A percentile compares a stretch with the other conserved stretches of the same genome.
Evolutionary conservation across 2,797 vertebrate genomes (phyloP).

Genomic region (Hipposideros larvatus): DNA sequence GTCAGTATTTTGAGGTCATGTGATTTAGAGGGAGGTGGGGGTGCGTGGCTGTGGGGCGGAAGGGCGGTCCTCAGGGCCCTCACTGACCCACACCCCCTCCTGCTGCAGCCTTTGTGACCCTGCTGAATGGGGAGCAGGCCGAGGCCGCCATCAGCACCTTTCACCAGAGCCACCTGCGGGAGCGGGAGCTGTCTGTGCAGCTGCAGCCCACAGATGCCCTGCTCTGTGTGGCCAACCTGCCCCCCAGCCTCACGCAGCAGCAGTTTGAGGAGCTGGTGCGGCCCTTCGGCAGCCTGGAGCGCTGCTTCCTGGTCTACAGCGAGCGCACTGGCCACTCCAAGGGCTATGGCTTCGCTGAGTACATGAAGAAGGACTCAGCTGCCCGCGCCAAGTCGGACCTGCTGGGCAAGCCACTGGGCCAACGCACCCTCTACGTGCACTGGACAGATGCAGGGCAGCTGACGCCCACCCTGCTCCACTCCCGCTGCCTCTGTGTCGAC

Average conservation of each 20-base stretch:
- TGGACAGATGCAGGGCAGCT: conserved; percentile 96
- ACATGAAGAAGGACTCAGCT: conserved; percentile 97
- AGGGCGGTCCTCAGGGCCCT: neutral
- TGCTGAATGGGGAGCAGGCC: conserved; percentile 95
- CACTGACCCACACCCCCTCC: neutral
- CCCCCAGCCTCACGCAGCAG: conserved; percentile 93
- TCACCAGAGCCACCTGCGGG: conserved; percentile 92
- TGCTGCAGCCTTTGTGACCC: conserved; percentile 90
- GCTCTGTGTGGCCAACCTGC: conserved; percentile 96
- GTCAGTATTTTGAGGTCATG: neutral
- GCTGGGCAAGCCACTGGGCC: conserved; percentile 94
- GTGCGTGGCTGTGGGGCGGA: rapidly evolving
- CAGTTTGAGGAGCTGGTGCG: conserved; percentile 96
- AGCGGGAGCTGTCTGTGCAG: conserved; percentile 95
- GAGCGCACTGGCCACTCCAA: conserved; percentile 93
- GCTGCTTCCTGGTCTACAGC: conserved; percentile 96
- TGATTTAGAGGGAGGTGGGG: neutral
- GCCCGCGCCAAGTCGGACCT: conserved; percentile 96
- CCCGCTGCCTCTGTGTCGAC: conserved; percentile 94
- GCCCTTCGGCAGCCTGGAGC: conserved; percentile 95
- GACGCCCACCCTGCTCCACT: conserved; percentile 92
- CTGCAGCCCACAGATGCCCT: conserved; percentile 96
- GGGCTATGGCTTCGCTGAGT: conserved; percentile 97
- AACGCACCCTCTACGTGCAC: conserved; percentile 95
- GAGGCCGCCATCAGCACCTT: conserved; percentile 94